Conservation (phyloP, 1,140 invertebrate species). For the Scaptomyza pallida region DNA sequence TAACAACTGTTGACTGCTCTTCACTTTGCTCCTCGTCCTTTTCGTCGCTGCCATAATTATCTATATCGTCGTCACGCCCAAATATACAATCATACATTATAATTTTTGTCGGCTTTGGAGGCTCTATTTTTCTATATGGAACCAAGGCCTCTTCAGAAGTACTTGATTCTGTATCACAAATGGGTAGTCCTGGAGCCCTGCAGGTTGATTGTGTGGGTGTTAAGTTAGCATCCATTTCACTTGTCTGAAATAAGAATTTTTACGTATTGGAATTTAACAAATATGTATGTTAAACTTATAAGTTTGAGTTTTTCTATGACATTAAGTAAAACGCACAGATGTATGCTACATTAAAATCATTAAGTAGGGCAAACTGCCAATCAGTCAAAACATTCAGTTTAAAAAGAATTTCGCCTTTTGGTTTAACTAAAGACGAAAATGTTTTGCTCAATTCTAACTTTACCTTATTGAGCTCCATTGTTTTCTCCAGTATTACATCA, state of each 20-base stretch:
- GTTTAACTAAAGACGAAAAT: no score
- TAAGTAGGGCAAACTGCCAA: no score
- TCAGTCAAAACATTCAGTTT: no score
- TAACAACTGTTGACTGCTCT: background rate
- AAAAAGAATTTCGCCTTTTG: no score
- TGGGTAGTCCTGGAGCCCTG: constrained; percentile 25
- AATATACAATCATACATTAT: constrained; percentile 6
- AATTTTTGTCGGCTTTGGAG: background rate
- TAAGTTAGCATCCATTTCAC: background rate
- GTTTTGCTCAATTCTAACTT: no score
- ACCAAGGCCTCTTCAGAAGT: background rate
- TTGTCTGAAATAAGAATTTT: background rate
- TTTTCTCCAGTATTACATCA: background rate
- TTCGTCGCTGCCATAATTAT: background rate
- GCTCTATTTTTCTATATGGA: background rate
- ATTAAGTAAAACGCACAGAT: background rate
- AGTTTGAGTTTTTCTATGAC: background rate
- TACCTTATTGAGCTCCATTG: no score
- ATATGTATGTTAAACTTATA: background rate
- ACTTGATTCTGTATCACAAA: constrained; percentile 4
- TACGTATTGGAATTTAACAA: background rate
- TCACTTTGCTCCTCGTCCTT: constrained; percentile 7
- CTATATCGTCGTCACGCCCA: background rate
- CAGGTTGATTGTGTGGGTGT: background rate
- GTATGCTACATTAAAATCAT: no score